Percentiles rank a stretch among this genome's conserved stretches.
Conservation (phyloP, 2,113 vertebrate genomes). For the Chionodraco myersi region DNA sequence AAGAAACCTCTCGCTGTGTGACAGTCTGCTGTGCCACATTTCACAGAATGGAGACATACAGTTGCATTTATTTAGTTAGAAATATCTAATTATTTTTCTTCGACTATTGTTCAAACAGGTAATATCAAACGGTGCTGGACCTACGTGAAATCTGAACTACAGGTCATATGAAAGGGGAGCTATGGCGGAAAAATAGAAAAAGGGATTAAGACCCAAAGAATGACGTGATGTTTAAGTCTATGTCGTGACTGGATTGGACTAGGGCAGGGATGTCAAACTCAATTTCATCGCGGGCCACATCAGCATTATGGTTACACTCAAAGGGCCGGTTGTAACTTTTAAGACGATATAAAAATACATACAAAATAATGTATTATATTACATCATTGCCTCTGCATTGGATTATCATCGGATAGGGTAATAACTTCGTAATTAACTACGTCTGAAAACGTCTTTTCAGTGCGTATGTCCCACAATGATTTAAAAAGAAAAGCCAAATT, state of each 20-base stretch:
- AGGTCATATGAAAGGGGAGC: slow-evolving; percentile 59
- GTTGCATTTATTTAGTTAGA: slow-evolving; percentile 45
- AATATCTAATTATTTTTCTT: slow-evolving; percentile 37
- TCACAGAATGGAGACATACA: slow-evolving; percentile 11
- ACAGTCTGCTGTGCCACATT: slow-evolving; percentile 45
- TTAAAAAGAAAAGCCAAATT: too few species aligned
- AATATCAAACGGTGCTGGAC: slow-evolving; percentile 44
- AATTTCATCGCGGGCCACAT: too few species aligned
- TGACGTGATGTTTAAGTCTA: neutral
- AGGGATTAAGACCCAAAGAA: slow-evolving; percentile 34
- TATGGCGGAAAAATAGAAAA: slow-evolving; percentile 57
- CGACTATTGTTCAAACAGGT: slow-evolving; percentile 50
- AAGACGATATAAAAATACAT: too few species aligned
- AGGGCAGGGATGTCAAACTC: neutral
- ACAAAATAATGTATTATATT: too few species aligned
- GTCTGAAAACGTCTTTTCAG: too few species aligned
- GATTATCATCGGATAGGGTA: too few species aligned
- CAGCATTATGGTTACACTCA: too few species aligned
- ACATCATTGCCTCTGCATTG: too few species aligned
- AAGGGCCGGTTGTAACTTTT: too few species aligned
- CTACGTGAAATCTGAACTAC: slow-evolving; percentile 58
- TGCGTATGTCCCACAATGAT: too few species aligned
- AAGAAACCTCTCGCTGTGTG: slow-evolving; percentile 59
- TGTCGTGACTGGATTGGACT: neutral
- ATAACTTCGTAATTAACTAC: too few species aligned